A percentile compares a stretch with the other conserved stretches of the same genome.
phyloP scores from a whole-genome alignment of 2,888 invertebrate species.

The Smittia sp. region DNA sequence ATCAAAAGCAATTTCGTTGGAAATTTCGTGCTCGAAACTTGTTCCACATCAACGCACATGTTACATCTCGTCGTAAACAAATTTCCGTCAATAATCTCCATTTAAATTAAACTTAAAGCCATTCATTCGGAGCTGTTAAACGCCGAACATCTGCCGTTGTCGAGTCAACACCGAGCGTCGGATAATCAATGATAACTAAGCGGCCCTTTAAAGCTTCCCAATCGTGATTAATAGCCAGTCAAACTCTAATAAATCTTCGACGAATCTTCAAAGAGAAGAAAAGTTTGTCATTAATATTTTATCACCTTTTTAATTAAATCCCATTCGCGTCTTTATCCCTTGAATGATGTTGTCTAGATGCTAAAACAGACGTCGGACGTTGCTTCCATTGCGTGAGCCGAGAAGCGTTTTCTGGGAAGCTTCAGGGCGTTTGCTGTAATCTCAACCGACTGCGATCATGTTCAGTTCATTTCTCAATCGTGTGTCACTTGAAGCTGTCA shows the following conservation, averaged over 20 bases:
- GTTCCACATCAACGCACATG: background rate
- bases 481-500: too few species aligned
- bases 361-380: too few species aligned
- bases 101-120: background rate
- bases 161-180: background rate
- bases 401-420: too few species aligned
- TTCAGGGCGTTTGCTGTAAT: too few species aligned
- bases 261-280: background rate
- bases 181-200: background rate
- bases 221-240: background rate
- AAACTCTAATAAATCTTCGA: background rate
- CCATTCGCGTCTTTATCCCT: background rate
- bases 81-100: background rate
- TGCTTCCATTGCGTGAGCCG: too few species aligned
- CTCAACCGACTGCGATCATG: too few species aligned
- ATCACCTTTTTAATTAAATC: constrained; percentile 27
- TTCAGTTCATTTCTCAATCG: too few species aligned
- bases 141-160: background rate
- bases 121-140: background rate
- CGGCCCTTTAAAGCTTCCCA: background rate
- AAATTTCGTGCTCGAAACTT: background rate
- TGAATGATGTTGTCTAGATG: too few species aligned
- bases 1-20: constrained; percentile 1
- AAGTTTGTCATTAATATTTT: constrained; percentile 20
- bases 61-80: background rate